Percentiles rank a stretch among this genome's conserved stretches.
Evolutionary conservation across 2,113 vertebrate species (phyloP).

Genomic region (Caranx melampygus): DNA sequence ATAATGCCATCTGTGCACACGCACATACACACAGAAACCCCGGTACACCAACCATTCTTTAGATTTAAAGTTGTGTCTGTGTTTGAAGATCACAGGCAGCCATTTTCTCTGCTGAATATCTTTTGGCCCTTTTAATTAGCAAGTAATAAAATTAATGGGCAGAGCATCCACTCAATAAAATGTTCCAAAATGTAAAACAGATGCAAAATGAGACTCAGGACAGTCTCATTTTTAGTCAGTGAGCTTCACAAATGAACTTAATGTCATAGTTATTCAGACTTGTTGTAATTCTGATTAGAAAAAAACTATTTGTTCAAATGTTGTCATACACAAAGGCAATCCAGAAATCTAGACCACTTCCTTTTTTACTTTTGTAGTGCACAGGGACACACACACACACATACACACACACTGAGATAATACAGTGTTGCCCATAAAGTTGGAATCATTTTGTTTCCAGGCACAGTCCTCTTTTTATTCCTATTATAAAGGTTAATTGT

Average conservation of each 20-base stretch:
- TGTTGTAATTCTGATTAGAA: background rate
- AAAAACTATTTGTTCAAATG: slow-evolving; percentile 2
- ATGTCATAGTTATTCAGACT: slow-evolving; percentile 4
- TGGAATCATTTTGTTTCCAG: no score
- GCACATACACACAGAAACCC: background rate
- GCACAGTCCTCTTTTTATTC: no score
- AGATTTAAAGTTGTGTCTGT: slow-evolving; percentile 3
- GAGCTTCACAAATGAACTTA: slow-evolving; percentile 42
- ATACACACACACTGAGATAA: no score
- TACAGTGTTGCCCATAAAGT: no score
- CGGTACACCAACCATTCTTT: background rate
- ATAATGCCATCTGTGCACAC: background rate
- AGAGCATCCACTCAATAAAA: slow-evolving; percentile 31
- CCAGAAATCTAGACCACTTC: no score
- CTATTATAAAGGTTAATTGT: no score
- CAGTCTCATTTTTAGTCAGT: slow-evolving; percentile 2
- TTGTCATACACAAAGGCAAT: background rate
- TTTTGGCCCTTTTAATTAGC: slow-evolving; percentile 45
- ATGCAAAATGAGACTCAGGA: background rate
- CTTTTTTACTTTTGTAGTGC: no score
- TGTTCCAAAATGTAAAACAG: slow-evolving; percentile 20
- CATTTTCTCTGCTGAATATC: slow-evolving; percentile 18
- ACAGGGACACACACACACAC: no score
- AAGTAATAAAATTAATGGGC: slow-evolving; percentile 40
- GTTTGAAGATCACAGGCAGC: slow-evolving; percentile 16